A percentile compares a stretch with the other conserved stretches of the same genome.
phyloP scores from a whole-genome alignment of 2,113 vertebrate species.

The Dolichallabes microphthalmus region DNA sequence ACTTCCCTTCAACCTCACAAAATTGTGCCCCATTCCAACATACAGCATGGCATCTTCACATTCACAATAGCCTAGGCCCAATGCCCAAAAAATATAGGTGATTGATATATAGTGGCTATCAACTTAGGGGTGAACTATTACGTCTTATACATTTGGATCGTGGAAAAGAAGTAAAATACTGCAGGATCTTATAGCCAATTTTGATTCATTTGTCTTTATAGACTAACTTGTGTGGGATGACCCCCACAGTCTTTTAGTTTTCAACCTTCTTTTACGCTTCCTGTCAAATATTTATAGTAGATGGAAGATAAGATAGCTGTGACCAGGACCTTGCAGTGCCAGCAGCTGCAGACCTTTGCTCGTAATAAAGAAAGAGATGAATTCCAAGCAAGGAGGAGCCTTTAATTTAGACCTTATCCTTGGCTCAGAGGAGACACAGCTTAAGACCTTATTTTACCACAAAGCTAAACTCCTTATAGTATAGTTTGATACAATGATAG shows the following conservation, averaged over 20 bases:
- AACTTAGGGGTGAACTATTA: not conserved
- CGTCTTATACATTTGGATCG: not conserved
- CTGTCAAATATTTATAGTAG: slow-evolving; percentile 77
- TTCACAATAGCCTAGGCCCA: not conserved
- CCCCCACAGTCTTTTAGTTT: slow-evolving; percentile 36
- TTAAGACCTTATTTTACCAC: slow-evolving; percentile 39
- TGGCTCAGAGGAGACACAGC: slow-evolving; percentile 55
- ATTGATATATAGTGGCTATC: not conserved
- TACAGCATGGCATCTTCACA: too few species aligned
- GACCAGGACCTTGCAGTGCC: slow-evolving; percentile 70
- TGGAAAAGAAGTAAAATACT: not conserved
- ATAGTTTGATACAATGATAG: not conserved
- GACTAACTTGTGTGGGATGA: not conserved
- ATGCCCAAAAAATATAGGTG: not conserved
- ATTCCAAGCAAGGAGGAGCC: slow-evolving; percentile 62
- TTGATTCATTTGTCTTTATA: not conserved
- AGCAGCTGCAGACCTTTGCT: slow-evolving; percentile 79
- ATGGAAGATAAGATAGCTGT: slow-evolving; percentile 79
- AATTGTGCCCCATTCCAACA: too few species aligned
- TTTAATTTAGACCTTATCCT: slow-evolving; percentile 74
- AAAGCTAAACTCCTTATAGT: not conserved
- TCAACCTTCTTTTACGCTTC: slow-evolving; percentile 41
- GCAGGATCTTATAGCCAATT: not conserved
- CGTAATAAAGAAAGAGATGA: slow-evolving; percentile 75
- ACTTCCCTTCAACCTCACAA: too few species aligned